Percentiles rank a stretch among this genome's conserved stretches.
These are phyloP conservation scores for Macquaria ambigua DNA, from an alignment of 2,113 vertebrate species.

Conservation along the genomic window DNA sequence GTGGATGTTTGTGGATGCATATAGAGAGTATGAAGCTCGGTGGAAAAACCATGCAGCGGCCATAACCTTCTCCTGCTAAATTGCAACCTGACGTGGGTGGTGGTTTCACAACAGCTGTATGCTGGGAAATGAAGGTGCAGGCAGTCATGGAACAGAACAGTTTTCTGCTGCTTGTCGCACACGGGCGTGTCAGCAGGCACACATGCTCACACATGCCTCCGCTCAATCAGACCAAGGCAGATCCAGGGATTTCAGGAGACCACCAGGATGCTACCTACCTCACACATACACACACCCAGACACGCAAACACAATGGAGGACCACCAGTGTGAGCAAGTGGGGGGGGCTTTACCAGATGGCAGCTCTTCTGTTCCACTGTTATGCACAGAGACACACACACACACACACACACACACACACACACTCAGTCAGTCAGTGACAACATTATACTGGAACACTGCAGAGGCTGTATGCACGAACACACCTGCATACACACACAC, in stretches of 20 bases:
- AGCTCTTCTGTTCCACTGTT: slow-evolving; percentile 61
- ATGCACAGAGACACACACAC: slow-evolving; percentile 17
- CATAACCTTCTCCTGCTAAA: not conserved
- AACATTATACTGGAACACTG: not conserved
- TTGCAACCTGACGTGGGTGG: not conserved
- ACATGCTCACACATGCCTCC: not conserved
- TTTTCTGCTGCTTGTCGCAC: not conserved
- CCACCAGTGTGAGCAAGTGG: slow-evolving; percentile 67
- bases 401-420: slow-evolving; percentile 17
- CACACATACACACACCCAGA: slow-evolving; percentile 15
- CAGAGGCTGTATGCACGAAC: not conserved
- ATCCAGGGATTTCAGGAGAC: slow-evolving; percentile 39
- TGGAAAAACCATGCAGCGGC: not conserved
- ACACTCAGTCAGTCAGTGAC: not conserved
- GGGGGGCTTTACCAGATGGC: slow-evolving; percentile 73
- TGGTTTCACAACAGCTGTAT: not conserved
- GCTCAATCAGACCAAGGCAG: slow-evolving; percentile 33
- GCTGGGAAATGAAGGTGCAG: not conserved
- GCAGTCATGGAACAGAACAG: not conserved
- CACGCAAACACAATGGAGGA: slow-evolving; percentile 37
- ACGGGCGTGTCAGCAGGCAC: not conserved
- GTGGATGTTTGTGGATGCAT: not conserved
- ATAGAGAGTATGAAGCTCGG: not conserved
- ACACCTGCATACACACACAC: slow-evolving; percentile 14
- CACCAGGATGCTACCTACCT: slow-evolving; percentile 36